phyloP scores from a whole-genome alignment of 2,113 vertebrate genomes.

The Xenopus laevis region DNA sequence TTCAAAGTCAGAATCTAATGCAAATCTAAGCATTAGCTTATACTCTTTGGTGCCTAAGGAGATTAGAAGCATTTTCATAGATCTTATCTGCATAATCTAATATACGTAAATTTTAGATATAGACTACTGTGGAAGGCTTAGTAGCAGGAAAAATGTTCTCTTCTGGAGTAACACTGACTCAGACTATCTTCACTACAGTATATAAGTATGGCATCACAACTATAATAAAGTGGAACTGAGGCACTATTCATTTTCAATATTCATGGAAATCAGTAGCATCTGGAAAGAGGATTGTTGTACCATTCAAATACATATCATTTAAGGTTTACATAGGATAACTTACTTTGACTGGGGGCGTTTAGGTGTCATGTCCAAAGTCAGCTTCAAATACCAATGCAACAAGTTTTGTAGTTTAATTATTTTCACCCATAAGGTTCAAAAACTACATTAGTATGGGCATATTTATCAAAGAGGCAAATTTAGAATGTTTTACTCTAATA shows the following conservation, averaged over 20 bases:
- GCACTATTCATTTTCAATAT: slow-evolving; percentile 52
- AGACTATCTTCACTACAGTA: slow-evolving; percentile 33
- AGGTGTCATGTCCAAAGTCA: slow-evolving; percentile 55
- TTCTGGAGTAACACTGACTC: slow-evolving; percentile 50
- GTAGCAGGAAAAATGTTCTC: slow-evolving; percentile 38
- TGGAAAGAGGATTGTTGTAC: slow-evolving; percentile 45
- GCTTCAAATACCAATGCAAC: slow-evolving; percentile 49
- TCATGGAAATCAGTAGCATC: slow-evolving; percentile 36
- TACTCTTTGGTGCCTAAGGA: slow-evolving; percentile 64
- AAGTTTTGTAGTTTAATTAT: slow-evolving; percentile 60
- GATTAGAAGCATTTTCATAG: slow-evolving; percentile 74
- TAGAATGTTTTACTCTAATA: no score
- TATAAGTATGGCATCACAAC: slow-evolving; percentile 32
- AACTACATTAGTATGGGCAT: no score
- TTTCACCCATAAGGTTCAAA: slow-evolving; percentile 53
- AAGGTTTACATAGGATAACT: slow-evolving; percentile 52
- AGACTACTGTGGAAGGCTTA: slow-evolving; percentile 48
- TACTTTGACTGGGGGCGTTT: slow-evolving; percentile 66
- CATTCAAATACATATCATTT: slow-evolving; percentile 47
- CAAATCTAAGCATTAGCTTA: slow-evolving; percentile 76
- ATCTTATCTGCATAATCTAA: slow-evolving; percentile 77
- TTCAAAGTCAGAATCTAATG: slow-evolving; percentile 79
- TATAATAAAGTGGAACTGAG: slow-evolving; percentile 51
- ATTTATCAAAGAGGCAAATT: no score
- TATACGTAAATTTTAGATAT: slow-evolving; percentile 67